Base-by-base conservation (phyloP, 2,113 vertebrate species). In the Colossoma macropomum region DNA sequence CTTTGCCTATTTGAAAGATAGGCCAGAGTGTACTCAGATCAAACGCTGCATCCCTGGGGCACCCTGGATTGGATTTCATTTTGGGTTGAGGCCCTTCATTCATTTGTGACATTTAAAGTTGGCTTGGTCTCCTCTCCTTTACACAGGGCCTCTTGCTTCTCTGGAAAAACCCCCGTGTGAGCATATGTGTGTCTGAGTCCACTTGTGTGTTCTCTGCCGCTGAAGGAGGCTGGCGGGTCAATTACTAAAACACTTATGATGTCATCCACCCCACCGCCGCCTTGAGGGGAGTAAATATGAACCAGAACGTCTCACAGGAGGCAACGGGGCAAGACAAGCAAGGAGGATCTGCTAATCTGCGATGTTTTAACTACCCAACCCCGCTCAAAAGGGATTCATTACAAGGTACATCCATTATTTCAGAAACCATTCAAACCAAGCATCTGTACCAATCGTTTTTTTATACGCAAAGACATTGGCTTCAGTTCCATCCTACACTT, bases 21-120 rank as follows among this genome's bases (percentile, higher is more conserved):
- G 83, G 54, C 80, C 15, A 83, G 77, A 90, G 89, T 93, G 90
- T 90, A 69, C 84, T 79, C 87, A 90, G 88, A 93, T 93, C 91
- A 94, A 94, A 93, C 86, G 30, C 45, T 15, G 48, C 73, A 72
- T 70, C 86, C 90, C 89, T 70, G 87, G 85, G 84, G 90, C 84
- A 0, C 87, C 23, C 87, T 86, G 88, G 90, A 93, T 93, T 90
- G 90, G 77, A 90, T 93, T 94, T 92, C 91, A 88, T 91, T 91
- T 92, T 87, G 87, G 90, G 88, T 87, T 90, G 92, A 93, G 91
- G 91, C 91, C 93, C 88, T 92, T 93, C 93, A 94, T 92, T 94
- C 90, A 94, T 92, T 94, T 94, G 90, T 93, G 93, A 94, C 93
- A 93, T 94, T 94, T 94, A 92, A 92, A 93, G 92, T 93, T 88